Base-by-base conservation (phyloP, 2,888 invertebrate species). In the Acholoe squamosa region DNA sequence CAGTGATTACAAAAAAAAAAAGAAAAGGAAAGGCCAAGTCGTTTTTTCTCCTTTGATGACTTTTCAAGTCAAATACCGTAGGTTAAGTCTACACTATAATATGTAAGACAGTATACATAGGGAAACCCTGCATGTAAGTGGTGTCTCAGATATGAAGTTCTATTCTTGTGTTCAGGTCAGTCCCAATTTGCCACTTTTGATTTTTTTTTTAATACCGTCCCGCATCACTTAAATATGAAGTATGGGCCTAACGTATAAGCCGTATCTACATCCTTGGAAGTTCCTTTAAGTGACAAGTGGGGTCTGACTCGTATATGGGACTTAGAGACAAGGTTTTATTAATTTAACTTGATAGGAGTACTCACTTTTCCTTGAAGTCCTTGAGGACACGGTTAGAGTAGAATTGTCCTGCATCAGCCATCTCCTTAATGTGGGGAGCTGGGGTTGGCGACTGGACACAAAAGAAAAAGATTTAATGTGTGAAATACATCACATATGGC, bases 401-500 rank as follows among this genome's bases (percentile, higher is more conserved):
- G 96, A 99, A 99, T 96, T 98, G 98, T 0, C 99, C 98, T 16
- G 99, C 98, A 96, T 99, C 99, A 94, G 98, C 98, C 98, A 99
- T 99, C 96, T 99, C 99, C 96, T 99, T 99, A 28, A 99, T 97
- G 95, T 98, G 98, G 0, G 99, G 99, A 0, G 98, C 98, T 0
- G 99, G 99, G 0, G 99, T 98, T 0, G 99, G 98, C 33, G 97
- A 96, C 97, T 97, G 94, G 54, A 96, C 94, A 71, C 12, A 51
- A 91, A 61, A 90, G 86, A 61, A 16, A 80, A 5, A 54, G 67
- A n/a, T n/a, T n/a, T n/a, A n/a, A n/a, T n/a, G 12, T 56, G 7
- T 31, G 28, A 43, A 10, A 31, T 77, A 25, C 0, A 51, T 54
- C 10, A 54, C n/a, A n/a, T n/a, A n/a, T n/a, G n/a, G n/a, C n/a